Evolutionary conservation across 2,797 vertebrate genomes (phyloP).

Genomic region (Bovichtus diacanthus): DNA sequence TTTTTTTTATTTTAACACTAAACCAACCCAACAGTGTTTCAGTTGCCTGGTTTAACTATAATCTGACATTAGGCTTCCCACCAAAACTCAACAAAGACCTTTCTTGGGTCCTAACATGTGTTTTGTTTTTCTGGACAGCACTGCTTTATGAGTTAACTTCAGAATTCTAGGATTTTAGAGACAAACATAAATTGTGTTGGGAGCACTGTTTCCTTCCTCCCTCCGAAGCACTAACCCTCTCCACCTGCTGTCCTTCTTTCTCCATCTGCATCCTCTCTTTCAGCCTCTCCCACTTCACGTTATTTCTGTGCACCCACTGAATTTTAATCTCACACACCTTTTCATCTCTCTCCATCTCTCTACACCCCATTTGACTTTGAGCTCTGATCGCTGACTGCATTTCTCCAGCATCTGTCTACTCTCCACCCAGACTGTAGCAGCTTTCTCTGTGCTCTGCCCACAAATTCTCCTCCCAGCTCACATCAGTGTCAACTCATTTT

Average conservation of each 20-base stretch:
- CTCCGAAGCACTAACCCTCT: conserved; percentile 15
- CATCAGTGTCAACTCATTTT: neutral
- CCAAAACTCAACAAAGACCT: too few relatives aligned
- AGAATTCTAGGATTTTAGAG: neutral
- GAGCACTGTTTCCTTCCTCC: conserved; percentile 7
- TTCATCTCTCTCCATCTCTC: conserved; percentile 59
- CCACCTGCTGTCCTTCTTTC: conserved; percentile 22
- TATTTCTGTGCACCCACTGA: conserved; percentile 28
- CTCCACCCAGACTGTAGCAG: conserved; percentile 14
- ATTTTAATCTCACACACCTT: conserved; percentile 54
- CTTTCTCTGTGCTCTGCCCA: conserved; percentile 19
- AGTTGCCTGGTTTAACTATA: too few relatives aligned
- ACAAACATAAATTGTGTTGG: conserved; percentile 16
- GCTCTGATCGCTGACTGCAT: conserved; percentile 31
- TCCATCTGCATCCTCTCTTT: conserved; percentile 4
- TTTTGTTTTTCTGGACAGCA: conserved; percentile 1
- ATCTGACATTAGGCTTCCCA: too few relatives aligned
- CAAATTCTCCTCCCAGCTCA: neutral
- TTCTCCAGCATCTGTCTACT: conserved; percentile 46
- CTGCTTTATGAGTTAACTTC: neutral
- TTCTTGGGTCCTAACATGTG: neutral
- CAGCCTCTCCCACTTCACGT: conserved; percentile 11
- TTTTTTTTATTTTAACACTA: too few relatives aligned
- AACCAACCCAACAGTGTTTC: too few relatives aligned
- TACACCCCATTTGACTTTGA: conserved; percentile 55